Percentiles rank a stretch among this genome's conserved stretches.
Conservation (phyloP, 1,140 invertebrate genomes). For the Sycophaga agraensis region DNA sequence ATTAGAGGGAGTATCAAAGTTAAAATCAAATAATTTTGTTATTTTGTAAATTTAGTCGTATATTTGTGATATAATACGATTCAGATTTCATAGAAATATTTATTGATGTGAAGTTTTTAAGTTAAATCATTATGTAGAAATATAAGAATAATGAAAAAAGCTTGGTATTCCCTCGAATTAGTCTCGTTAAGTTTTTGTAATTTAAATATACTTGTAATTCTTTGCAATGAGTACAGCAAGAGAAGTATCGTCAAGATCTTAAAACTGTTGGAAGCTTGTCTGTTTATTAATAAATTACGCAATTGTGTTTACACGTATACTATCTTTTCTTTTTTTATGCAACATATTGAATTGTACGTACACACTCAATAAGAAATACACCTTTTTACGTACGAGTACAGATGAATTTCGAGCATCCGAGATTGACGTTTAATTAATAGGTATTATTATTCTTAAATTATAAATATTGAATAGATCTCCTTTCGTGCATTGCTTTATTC, state of each 20-base stretch:
- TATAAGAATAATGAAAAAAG: constrained; percentile 3
- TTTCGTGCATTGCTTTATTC: too few relatives aligned
- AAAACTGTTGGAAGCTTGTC: constrained; percentile 8
- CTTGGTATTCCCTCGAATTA: neutral
- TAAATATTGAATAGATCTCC: too few relatives aligned
- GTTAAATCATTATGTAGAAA: neutral
- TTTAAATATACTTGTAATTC: neutral
- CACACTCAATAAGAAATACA: neutral
- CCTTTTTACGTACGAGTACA: neutral
- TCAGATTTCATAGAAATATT: neutral
- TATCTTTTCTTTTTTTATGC: constrained; percentile 3
- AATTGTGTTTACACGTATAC: neutral
- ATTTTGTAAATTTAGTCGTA: too few relatives aligned
- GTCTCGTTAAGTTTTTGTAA: neutral
- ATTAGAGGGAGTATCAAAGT: too few relatives aligned
- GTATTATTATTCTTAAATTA: neutral
- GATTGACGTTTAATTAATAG: neutral
- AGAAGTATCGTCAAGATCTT: constrained; percentile 2
- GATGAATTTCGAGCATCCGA: neutral
- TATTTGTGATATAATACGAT: too few relatives aligned
- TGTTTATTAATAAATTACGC: neutral
- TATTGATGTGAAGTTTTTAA: neutral
- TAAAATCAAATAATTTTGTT: too few relatives aligned
- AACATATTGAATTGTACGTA: neutral
- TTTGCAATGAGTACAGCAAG: neutral